Evolutionary conservation across 2,113 vertebrate species (phyloP).

Genomic region (Columba livia): DNA sequence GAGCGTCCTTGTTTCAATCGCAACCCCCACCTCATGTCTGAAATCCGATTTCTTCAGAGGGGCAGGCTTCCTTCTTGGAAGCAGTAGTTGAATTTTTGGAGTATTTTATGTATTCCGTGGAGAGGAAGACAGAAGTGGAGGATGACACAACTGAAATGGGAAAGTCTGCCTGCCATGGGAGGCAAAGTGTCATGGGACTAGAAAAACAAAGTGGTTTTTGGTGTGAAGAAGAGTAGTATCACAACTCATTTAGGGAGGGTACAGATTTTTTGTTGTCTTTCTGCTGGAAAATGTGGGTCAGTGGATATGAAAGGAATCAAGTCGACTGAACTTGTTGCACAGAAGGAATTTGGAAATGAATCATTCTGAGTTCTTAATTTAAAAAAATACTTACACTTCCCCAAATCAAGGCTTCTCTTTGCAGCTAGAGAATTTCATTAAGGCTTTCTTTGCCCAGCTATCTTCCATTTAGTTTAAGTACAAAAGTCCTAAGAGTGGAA

Average conservation of each 20-base stretch:
- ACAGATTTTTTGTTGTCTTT: neutral
- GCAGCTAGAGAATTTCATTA: neutral
- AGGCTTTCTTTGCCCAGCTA: neutral
- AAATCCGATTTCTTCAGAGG: neutral
- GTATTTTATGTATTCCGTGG: neutral
- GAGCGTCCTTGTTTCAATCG: neutral
- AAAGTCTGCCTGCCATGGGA: neutral
- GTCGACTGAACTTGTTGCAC: neutral
- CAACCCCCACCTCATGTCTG: neutral
- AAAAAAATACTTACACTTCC: neutral
- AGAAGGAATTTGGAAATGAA: slow-evolving; percentile 28
- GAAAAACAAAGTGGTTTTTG: neutral
- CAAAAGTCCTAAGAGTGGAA: neutral
- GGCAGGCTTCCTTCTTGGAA: neutral
- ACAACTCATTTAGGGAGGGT: neutral
- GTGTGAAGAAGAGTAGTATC: neutral
- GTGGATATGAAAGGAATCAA: neutral
- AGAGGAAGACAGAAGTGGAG: neutral
- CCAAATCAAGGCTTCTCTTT: neutral
- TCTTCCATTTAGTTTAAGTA: neutral
- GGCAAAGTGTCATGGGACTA: neutral
- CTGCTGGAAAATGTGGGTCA: neutral
- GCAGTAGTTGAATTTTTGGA: neutral
- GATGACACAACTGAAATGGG: neutral
- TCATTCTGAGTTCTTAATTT: neutral